phyloP scores from a whole-genome alignment of 2,113 vertebrate species.

The Solenodon paradoxus region DNA sequence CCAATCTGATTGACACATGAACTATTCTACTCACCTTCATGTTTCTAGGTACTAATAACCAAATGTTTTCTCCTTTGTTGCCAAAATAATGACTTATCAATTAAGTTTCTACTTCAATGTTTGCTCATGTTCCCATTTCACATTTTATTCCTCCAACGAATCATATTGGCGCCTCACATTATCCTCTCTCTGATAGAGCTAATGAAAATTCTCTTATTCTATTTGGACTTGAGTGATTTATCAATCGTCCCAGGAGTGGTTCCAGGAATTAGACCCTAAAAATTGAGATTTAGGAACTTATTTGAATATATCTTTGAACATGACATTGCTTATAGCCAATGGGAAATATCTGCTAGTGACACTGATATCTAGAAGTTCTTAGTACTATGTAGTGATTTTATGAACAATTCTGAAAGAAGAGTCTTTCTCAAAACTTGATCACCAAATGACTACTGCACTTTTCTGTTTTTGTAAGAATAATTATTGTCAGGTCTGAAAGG shows the following conservation, averaged over 20 bases:
- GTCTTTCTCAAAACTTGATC: no score
- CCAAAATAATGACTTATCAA: not conserved
- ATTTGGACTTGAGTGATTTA: not conserved
- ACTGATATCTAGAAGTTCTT: no score
- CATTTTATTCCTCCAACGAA: not conserved
- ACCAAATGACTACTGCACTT: not conserved
- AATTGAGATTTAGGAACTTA: not conserved
- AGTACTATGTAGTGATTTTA: not conserved
- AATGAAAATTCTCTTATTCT: not conserved
- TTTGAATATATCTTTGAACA: not conserved
- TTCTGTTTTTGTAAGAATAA: not conserved
- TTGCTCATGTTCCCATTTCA: not conserved
- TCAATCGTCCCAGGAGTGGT: not conserved
- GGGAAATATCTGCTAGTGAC: not conserved
- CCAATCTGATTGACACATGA: not conserved
- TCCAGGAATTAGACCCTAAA: not conserved
- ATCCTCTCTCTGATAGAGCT: not conserved
- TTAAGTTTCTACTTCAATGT: not conserved
- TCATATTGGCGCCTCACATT: not conserved
- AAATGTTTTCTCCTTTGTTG: not conserved
- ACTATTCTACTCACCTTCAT: not conserved
- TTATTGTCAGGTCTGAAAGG: not conserved
- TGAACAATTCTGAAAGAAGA: not conserved
- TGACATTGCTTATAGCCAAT: not conserved
- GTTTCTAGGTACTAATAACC: not conserved